phyloP scores from a whole-genome alignment of 2,888 invertebrate genomes.

The Flexamia atlantica region DNA sequence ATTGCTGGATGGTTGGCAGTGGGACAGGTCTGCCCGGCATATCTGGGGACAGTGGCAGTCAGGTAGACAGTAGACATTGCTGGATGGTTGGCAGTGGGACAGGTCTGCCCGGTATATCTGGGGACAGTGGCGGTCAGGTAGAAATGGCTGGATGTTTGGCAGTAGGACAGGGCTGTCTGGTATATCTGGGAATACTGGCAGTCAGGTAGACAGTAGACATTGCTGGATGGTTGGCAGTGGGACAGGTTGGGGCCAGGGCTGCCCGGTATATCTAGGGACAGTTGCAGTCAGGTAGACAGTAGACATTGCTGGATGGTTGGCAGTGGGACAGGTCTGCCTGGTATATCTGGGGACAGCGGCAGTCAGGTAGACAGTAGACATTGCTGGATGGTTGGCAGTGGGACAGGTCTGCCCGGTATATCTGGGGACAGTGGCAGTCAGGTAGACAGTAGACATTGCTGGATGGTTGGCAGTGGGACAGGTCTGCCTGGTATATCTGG shows the following conservation, averaged over 20 bases:
- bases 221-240: conserved; percentile 2
- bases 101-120: neutral
- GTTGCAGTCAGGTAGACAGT: neutral
- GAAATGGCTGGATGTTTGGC: neutral
- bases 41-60: conserved; percentile 23
- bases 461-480: conserved; percentile 17
- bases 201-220: neutral
- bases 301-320: neutral
- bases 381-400: neutral
- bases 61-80: neutral
- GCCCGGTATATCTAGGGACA: neutral
- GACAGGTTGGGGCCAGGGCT: conserved; percentile 18
- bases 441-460: too few relatives aligned
- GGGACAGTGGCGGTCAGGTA: neutral
- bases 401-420: conserved; percentile 4
- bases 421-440: neutral
- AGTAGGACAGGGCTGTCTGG: conserved; percentile 37
- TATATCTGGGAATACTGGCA: neutral
- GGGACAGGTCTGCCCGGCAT: conserved; percentile 16
- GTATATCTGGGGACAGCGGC: neutral
- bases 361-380: neutral
- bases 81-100: conserved; percentile 10
- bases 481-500: neutral
- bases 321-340: conserved; percentile 34
- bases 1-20: too few relatives aligned